phyloP scores from a whole-genome alignment of 2,888 invertebrate genomes.

The Eristalis tenax region DNA sequence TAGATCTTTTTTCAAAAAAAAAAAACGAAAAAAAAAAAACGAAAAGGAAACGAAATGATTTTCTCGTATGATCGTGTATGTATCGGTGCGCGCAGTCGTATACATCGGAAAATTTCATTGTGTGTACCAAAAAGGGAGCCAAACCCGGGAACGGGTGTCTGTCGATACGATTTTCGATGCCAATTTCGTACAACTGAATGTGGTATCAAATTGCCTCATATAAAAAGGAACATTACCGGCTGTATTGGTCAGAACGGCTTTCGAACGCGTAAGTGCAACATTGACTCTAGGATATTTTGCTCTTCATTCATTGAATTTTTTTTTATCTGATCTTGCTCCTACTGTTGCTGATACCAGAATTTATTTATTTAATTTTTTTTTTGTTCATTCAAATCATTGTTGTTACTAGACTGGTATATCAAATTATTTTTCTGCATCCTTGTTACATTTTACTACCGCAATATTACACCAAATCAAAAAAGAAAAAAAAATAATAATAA shows the following conservation, averaged over 20 bases:
- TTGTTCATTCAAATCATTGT: slow-evolving; percentile 14
- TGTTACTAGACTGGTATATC: slow-evolving; percentile 13
- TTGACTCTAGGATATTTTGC: slow-evolving; percentile 77
- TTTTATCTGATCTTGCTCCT: slow-evolving; percentile 38
- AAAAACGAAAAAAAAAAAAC: slow-evolving; percentile 4
- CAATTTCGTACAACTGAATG: slow-evolving; percentile 76
- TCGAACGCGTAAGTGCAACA: slow-evolving; percentile 93
- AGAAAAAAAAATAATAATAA: too few species aligned
- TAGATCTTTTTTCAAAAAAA: slow-evolving; percentile 1
- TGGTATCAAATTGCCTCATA: slow-evolving; percentile 82
- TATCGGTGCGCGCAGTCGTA: slow-evolving; percentile 51
- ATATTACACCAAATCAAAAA: slow-evolving; percentile 25
- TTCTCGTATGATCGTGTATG: background rate
- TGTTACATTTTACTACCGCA: slow-evolving; percentile 23
- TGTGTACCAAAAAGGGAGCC: slow-evolving; percentile 79
- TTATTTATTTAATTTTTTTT: background rate
- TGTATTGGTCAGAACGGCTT: slow-evolving; percentile 97
- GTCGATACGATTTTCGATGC: slow-evolving; percentile 72
- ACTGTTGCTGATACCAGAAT: slow-evolving; percentile 45
- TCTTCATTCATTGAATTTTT: slow-evolving; percentile 54
- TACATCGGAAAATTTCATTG: slow-evolving; percentile 61
- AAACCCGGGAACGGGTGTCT: slow-evolving; percentile 76
- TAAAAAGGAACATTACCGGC: slow-evolving; percentile 83
- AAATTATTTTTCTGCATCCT: slow-evolving; percentile 51
- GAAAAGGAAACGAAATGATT: too few species aligned